Evolutionary conservation across 2,888 invertebrate species (phyloP).

Genomic region (Caenorhabditis plicata): DNA sequence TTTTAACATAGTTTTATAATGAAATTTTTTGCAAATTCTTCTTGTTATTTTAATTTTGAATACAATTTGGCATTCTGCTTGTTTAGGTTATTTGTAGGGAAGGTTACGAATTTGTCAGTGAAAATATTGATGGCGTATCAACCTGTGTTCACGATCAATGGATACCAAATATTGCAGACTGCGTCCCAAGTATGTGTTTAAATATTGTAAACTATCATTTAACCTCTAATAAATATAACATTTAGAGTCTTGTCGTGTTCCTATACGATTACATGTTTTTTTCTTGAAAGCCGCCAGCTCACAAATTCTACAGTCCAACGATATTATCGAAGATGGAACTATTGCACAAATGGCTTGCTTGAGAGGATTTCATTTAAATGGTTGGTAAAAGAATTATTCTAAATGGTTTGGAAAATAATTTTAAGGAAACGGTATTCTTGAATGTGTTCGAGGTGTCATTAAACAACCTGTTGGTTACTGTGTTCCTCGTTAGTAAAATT

Average conservation of each 20-base stretch:
- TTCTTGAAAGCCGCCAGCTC: slow-evolving; percentile 48
- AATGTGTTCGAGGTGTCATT: slow-evolving; percentile 51
- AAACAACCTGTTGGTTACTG: slow-evolving; percentile 48
- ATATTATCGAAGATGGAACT: slow-evolving; percentile 48
- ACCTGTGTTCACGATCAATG: slow-evolving; percentile 92
- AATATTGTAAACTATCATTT: no score
- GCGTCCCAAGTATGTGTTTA: slow-evolving; percentile 75
- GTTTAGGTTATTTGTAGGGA: slow-evolving; percentile 58
- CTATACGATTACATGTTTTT: slow-evolving; percentile 59
- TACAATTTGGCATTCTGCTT: slow-evolving; percentile 17
- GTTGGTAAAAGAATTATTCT: neutral
- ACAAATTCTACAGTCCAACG: slow-evolving; percentile 60
- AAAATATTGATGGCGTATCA: slow-evolving; percentile 70
- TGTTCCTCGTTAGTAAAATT: slow-evolving; percentile 46
- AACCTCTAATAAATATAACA: neutral
- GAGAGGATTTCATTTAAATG: slow-evolving; percentile 38
- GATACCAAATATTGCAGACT: slow-evolving; percentile 82
- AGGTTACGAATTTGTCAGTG: slow-evolving; percentile 46
- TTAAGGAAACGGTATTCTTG: slow-evolving; percentile 44
- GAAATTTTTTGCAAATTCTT: no score
- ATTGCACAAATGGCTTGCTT: slow-evolving; percentile 48
- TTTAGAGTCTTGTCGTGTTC: slow-evolving; percentile 57
- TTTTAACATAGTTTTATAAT: no score
- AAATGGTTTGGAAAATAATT: neutral
- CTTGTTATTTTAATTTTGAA: no score